Conservation (phyloP, 1,140 invertebrate species). For the Wiebesia pumilae region DNA sequence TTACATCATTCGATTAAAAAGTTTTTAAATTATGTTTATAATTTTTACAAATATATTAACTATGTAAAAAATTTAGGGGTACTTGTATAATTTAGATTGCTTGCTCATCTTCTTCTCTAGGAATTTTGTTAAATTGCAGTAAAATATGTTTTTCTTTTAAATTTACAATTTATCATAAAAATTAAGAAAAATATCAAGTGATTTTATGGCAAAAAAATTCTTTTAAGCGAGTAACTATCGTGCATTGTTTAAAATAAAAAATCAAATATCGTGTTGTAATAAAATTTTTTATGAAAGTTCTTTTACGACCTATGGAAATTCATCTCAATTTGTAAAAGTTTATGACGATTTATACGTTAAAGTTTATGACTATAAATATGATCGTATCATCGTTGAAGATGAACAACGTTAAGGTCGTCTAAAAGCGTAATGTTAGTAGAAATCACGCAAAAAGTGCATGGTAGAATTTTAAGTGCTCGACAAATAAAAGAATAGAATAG, state of each 20-base stretch:
- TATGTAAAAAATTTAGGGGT: not conserved
- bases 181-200: not conserved
- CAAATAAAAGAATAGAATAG: no score
- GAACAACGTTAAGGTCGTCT: not conserved
- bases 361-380: not conserved
- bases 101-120: not conserved
- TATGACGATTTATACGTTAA: not conserved
- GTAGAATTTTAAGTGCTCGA: no score
- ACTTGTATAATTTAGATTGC: not conserved
- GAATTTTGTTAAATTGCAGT: no score
- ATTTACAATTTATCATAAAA: not conserved
- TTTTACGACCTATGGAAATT: constrained; percentile 2
- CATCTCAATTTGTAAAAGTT: not conserved
- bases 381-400: not conserved
- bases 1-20: no score
- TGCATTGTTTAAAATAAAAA: not conserved
- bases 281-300: not conserved
- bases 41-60: no score
- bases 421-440: not conserved
- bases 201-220: not conserved
- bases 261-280: not conserved
- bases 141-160: no score
- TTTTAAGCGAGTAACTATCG: not conserved
- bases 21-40: no score
- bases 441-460: no score